These are phyloP conservation scores for Cherax quadricarinatus DNA, from an alignment of 1,140 invertebrate genomes.

Conservation along the genomic window DNA sequence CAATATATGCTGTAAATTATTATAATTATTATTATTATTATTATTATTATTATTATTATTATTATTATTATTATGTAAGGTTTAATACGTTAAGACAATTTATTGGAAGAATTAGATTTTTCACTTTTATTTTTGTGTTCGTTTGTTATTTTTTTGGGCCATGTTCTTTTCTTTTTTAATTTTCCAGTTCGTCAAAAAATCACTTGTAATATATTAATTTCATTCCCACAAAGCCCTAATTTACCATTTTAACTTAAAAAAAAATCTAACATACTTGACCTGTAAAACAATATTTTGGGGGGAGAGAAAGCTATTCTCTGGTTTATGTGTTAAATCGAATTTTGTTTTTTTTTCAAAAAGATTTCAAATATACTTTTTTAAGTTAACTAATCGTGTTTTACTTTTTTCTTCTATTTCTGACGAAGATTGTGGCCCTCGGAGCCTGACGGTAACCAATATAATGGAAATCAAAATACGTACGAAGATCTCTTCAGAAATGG, in stretches of 20 bases:
- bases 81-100: too few species aligned
- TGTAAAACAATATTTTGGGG: too few species aligned
- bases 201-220: too few species aligned
- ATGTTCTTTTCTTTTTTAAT: neutral
- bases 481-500: neutral
- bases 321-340: too few species aligned
- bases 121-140: too few species aligned
- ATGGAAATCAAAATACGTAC: slow-evolving; percentile 22
- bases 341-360: neutral
- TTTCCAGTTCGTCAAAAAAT: neutral
- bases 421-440: slow-evolving; percentile 20
- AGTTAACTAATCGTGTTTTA: neutral
- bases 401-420: neutral
- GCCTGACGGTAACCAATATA: slow-evolving; percentile 1
- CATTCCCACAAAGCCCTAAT: too few species aligned
- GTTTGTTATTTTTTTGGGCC: too few species aligned
- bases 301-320: too few species aligned
- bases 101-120: too few species aligned
- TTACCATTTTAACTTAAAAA: too few species aligned
- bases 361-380: neutral
- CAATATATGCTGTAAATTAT: too few species aligned
- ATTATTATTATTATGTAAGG: neutral
- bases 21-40: neutral
- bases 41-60: neutral
- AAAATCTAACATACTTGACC: too few species aligned